Evolutionary conservation across 1,140 invertebrate genomes (phyloP), one percentile per base, ranked within the genome.

Genomic region (Pygmarrhopalites habei): DNA sequence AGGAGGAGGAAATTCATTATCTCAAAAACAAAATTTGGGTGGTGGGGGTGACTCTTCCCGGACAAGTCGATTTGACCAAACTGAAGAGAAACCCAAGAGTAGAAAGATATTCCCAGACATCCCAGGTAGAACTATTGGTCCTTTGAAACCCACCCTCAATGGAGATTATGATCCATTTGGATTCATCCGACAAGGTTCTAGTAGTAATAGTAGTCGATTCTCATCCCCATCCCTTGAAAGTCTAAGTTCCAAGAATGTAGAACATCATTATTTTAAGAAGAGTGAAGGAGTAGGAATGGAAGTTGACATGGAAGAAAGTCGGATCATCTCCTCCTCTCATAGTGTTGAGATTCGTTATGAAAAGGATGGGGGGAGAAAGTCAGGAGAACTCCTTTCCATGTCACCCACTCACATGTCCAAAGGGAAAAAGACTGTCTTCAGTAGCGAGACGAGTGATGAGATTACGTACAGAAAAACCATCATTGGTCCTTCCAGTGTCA

Each of bases 131-230:
- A 56, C 53, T 28, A 56, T 56, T 28, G 53, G 53, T 23, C 53
- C 53, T 5, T 26, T 56, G 30, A 56, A 56, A 17, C 7, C 53
- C 4, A 41, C 29, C 5, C 5, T 7, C 15, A 39, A 56, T 39
- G n/a, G n/a, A 39, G 53, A 39, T 3, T 56, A 39, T 25, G 53
- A 56, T 5, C 3, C 4, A 15, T 52, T 52, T 23, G 28, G 49
- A 29, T 7, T 49, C 51, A 30, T 12, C n/a, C 19, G 53, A 5
- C 49, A 52, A 44, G 52, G 29, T 1, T 56, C 53, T 17, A 62
- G 59, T 23, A 59, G 60, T 58, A 53, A 62, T 46, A 66, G 59
- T 41, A 62, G 64, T 23, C 32, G 59, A 29, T 66, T 58, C 19
- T 58, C 59, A 2, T 57, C 64, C 1, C 59, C 59, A 10, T 58